phyloP scores from a whole-genome alignment of 2,113 vertebrate species.

The Entelurus aequoreus region DNA sequence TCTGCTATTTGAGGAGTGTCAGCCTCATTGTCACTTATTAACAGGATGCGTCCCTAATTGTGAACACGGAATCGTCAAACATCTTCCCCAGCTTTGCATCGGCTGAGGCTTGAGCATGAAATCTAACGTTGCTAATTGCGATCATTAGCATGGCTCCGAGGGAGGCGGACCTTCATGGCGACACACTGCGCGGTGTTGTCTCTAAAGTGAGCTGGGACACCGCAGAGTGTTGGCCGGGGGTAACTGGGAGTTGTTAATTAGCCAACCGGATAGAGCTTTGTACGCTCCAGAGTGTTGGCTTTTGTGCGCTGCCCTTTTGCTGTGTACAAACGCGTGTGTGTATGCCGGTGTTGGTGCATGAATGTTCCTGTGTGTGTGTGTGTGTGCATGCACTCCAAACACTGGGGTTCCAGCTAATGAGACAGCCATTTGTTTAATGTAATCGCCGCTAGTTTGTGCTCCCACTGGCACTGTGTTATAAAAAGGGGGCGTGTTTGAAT shows the following conservation, averaged over 20 bases:
- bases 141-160: constrained; percentile 58
- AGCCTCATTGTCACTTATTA: constrained; percentile 10
- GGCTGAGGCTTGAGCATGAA: constrained; percentile 42
- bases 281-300: constrained; percentile 46
- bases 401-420: constrained; percentile 53
- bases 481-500: constrained; percentile 49
- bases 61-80: constrained; percentile 7
- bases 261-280: constrained; percentile 57
- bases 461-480: constrained; percentile 47
- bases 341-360: constrained; percentile 46
- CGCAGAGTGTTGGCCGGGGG: constrained; percentile 43
- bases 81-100: constrained; percentile 29
- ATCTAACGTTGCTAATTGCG: constrained; percentile 54
- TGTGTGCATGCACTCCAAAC: constrained; percentile 38
- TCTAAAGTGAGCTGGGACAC: constrained; percentile 55
- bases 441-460: constrained; percentile 60
- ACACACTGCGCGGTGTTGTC: constrained; percentile 48
- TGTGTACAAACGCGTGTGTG: constrained; percentile 46
- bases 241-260: constrained; percentile 66
- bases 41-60: constrained; percentile 7
- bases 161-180: constrained; percentile 28
- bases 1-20: constrained; percentile 27
- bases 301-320: constrained; percentile 65
- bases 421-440: constrained; percentile 61
- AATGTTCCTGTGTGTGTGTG: constrained; percentile 24